Evolutionary conservation across 1,140 invertebrate species (phyloP).

Genomic region (Amphibalanus amphitrite): DNA sequence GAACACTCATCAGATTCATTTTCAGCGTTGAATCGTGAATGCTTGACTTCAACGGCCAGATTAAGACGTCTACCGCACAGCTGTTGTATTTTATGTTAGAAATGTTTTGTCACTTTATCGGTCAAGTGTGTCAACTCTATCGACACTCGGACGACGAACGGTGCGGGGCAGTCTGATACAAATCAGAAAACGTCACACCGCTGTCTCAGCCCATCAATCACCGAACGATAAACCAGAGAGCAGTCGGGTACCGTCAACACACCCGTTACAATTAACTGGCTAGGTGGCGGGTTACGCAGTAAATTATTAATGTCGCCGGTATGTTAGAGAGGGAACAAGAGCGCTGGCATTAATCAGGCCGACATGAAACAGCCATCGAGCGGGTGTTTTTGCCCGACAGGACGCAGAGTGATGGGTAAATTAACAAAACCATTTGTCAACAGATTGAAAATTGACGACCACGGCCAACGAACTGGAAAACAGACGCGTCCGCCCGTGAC

Average conservation of each 20-base stretch:
- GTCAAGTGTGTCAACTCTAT: too few species aligned
- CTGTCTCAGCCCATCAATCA: not conserved
- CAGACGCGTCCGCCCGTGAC: too few species aligned
- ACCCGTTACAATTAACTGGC: too few species aligned
- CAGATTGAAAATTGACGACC: not conserved
- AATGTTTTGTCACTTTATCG: too few species aligned
- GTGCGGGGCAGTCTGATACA: not conserved
- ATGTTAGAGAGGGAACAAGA: not conserved
- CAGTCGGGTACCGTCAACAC: too few species aligned
- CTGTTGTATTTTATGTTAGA: too few species aligned
- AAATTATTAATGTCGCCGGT: not conserved
- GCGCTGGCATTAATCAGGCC: not conserved
- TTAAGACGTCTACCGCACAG: too few species aligned
- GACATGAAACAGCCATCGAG: not conserved
- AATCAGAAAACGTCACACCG: not conserved
- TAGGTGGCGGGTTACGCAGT: too few species aligned
- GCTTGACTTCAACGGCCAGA: too few species aligned
- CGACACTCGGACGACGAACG: not conserved
- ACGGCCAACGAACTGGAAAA: too few species aligned
- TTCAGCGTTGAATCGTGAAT: too few species aligned
- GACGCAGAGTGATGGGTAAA: not conserved
- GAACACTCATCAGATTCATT: too few species aligned
- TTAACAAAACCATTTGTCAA: not conserved
- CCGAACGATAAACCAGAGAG: not conserved
- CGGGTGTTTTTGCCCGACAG: not conserved